Percentiles rank a stretch among this genome's conserved stretches.
These are phyloP conservation scores for Capitella teleta DNA, from an alignment of 1,140 invertebrate species.

Conservation along the genomic window DNA sequence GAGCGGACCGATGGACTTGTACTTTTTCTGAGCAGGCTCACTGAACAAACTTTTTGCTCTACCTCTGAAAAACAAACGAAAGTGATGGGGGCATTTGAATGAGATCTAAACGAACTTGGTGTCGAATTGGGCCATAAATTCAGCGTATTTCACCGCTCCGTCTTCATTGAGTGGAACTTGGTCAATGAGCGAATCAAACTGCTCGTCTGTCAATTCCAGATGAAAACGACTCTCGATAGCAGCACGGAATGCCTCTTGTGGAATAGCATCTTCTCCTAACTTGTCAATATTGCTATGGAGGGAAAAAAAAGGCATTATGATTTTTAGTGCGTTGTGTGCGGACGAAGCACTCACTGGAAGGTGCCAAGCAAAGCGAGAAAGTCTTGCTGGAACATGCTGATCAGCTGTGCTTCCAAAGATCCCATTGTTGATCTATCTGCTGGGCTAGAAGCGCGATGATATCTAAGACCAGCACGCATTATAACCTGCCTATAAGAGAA, in stretches of 20 bases:
- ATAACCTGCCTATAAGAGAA: too few species aligned
- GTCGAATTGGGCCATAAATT: conserved; percentile 41
- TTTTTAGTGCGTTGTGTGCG: not conserved
- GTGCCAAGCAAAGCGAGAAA: conserved; percentile 39
- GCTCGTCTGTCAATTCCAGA: conserved; percentile 30
- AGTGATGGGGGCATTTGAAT: too few species aligned
- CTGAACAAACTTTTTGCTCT: too few species aligned
- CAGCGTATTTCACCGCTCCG: conserved; percentile 35
- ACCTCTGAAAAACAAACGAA: too few species aligned
- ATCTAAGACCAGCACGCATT: too few species aligned
- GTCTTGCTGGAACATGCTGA: conserved; percentile 41
- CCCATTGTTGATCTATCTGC: conserved; percentile 25
- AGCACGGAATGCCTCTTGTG: conserved; percentile 38
- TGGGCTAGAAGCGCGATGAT: too few species aligned
- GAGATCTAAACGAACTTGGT: conserved; percentile 33
- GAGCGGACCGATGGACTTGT: too few species aligned
- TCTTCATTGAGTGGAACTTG: conserved; percentile 33
- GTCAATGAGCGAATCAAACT: conserved; percentile 34
- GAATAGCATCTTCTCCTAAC: conserved; percentile 25
- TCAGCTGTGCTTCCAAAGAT: conserved; percentile 31
- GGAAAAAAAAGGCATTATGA: not conserved
- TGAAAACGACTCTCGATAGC: conserved; percentile 37
- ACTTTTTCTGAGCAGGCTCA: too few species aligned
- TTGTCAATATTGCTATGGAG: conserved; percentile 33
- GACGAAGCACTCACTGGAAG: conserved; percentile 33